A percentile compares a stretch with the other conserved stretches of the same genome.
Conservation (phyloP, 2,888 invertebrate species). For the Gastracanthus pulcherrimus region DNA sequence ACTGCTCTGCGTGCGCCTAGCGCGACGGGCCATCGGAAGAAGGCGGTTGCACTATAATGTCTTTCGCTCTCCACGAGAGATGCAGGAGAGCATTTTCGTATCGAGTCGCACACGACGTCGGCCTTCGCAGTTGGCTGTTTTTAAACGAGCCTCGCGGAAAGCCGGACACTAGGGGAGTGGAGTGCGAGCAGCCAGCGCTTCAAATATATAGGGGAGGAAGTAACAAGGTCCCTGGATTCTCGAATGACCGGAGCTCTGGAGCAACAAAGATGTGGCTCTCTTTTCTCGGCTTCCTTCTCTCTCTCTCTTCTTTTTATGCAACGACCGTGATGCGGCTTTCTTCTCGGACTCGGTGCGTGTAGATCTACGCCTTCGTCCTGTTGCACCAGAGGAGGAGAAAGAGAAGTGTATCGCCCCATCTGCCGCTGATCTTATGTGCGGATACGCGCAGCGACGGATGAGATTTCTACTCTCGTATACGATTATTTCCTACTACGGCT, state of each 20-base stretch:
- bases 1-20: background rate
- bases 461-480: conserved; percentile 23
- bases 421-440: conserved; percentile 34
- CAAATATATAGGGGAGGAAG: background rate
- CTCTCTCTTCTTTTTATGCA: background rate
- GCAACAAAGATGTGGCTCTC: conserved; percentile 17
- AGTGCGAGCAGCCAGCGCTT: background rate
- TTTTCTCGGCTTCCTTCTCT: background rate
- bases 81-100: background rate
- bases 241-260: conserved; percentile 11
- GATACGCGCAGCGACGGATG: conserved; percentile 40
- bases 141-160: conserved; percentile 35
- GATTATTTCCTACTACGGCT: too few species aligned
- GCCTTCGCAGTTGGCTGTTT: conserved; percentile 14
- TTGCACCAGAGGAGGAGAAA: too few species aligned
- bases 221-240: conserved; percentile 2
- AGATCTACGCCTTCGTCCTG: too few species aligned
- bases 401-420: conserved; percentile 19
- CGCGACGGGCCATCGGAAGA: background rate
- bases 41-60: background rate
- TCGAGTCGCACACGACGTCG: background rate
- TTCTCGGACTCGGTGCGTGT: too few species aligned
- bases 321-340: too few species aligned
- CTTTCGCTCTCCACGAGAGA: too few species aligned
- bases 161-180: background rate